Conservation (phyloP, 2,797 vertebrate species). For the Atherinosoma microstoma region DNA sequence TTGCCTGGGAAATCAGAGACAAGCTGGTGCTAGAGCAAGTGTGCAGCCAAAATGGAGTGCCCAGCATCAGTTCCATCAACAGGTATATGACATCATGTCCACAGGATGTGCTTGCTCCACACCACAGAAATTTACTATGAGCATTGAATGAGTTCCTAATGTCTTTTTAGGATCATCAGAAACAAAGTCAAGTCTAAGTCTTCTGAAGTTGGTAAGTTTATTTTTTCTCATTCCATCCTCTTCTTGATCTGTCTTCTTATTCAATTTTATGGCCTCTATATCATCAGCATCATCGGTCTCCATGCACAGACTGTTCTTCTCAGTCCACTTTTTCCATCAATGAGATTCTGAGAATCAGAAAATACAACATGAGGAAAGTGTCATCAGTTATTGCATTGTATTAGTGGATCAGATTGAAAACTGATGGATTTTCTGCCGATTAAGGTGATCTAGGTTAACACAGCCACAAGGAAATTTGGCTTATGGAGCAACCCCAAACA, state of each 20-base stretch:
- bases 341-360: conserved; percentile 63
- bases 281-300: conserved; percentile 44
- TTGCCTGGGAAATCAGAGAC: conserved; percentile 95
- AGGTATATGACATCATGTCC: conserved; percentile 53
- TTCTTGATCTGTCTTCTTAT: not conserved
- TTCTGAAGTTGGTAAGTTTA: conserved; percentile 52
- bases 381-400: not conserved
- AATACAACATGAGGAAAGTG: conserved; percentile 33
- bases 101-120: not conserved
- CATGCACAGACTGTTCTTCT: conserved; percentile 28
- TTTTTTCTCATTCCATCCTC: not conserved
- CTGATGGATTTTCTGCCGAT: not conserved
- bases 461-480: too few species aligned
- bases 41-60: conserved; percentile 89
- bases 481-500: not conserved
- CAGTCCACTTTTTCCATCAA: conserved; percentile 58
- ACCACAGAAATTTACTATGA: not conserved
- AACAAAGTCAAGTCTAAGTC: conserved; percentile 49
- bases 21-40: conserved; percentile 88
- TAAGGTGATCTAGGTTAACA: too few species aligned
- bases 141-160: conserved; percentile 2
- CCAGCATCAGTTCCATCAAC: conserved; percentile 94
- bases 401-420: not conserved
- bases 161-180: conserved; percentile 67
- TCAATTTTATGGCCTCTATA: conserved; percentile 31